These are phyloP conservation scores for Pantherophis vulpinus DNA, from an alignment of 2,797 vertebrate genomes.

Conservation along the genomic window DNA sequence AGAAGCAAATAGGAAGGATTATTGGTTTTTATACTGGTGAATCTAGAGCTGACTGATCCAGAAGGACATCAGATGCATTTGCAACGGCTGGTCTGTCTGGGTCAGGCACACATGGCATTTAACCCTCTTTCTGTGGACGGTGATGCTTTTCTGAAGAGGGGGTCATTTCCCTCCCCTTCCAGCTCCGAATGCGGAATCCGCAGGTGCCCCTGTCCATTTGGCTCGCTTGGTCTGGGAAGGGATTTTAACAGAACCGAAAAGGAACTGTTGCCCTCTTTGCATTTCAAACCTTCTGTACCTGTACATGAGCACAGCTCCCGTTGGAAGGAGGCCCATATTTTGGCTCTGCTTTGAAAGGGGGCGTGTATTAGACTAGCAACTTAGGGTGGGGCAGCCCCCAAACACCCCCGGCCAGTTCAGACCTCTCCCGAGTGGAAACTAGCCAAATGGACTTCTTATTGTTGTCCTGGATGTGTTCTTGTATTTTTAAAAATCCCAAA, in stretches of 20 bases:
- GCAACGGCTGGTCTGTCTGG: not conserved
- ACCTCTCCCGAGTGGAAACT: not conserved
- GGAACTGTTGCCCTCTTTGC: not conserved
- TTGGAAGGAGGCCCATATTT: not conserved
- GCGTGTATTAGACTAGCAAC: not conserved
- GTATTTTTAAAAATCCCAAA: constrained; percentile 45
- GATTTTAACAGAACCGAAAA: too few species aligned
- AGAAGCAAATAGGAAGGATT: not conserved
- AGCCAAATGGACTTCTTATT: constrained; percentile 13
- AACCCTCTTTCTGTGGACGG: not conserved
- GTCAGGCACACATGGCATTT: not conserved
- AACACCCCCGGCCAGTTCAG: constrained; percentile 22
- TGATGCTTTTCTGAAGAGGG: constrained; percentile 4
- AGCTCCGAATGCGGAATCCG: not conserved
- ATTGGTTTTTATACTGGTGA: not conserved
- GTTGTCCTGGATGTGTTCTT: constrained; percentile 68
- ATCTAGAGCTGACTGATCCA: not conserved
- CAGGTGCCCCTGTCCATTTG: not conserved
- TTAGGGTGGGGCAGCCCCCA: not conserved
- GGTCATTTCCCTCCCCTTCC: not conserved
- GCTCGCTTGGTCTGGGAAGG: not conserved
- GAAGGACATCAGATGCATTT: fast-evolving
- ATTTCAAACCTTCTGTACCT: not conserved
- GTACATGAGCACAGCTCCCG: not conserved
- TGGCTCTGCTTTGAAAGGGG: not conserved